Conservation (phyloP, 2,888 invertebrate genomes). For the Cepaea hortensis region DNA sequence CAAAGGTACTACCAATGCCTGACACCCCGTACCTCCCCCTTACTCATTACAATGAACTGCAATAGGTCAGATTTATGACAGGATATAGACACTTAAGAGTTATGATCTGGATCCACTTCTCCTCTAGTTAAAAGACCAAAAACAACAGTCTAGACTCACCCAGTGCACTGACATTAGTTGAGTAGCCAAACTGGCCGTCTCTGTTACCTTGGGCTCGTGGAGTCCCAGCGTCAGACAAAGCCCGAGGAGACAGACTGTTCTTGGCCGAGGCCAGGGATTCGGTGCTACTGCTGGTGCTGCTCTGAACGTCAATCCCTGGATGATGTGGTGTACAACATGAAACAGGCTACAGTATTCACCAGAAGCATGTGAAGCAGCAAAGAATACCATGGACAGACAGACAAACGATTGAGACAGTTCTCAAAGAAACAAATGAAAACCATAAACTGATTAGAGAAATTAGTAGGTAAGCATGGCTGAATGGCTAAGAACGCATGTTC, state of each 20-base stretch:
- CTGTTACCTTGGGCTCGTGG: constrained; percentile 50
- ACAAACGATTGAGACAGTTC: no score
- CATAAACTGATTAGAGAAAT: no score
- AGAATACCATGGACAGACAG: background rate
- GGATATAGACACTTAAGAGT: no score
- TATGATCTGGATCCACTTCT: no score
- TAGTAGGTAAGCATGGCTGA: no score
- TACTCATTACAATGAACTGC: no score
- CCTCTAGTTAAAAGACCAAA: background rate
- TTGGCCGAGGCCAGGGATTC: constrained; percentile 84
- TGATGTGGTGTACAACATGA: background rate
- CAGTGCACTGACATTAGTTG: constrained; percentile 60
- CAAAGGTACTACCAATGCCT: no score
- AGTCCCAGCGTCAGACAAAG: constrained; percentile 32
- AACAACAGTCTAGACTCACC: constrained; percentile 52
- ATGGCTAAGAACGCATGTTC: no score
- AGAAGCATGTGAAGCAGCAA: background rate
- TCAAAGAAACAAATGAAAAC: no score
- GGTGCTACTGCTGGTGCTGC: constrained; percentile 85
- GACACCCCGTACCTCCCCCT: no score
- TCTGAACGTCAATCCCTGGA: constrained; percentile 65
- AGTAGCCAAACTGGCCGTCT: constrained; percentile 54
- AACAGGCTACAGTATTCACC: background rate
- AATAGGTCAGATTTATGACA: no score
- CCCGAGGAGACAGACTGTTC: constrained; percentile 58